Evolutionary conservation across 2,797 vertebrate genomes (phyloP).

Genomic region (Synaphobranchus kaupii): DNA sequence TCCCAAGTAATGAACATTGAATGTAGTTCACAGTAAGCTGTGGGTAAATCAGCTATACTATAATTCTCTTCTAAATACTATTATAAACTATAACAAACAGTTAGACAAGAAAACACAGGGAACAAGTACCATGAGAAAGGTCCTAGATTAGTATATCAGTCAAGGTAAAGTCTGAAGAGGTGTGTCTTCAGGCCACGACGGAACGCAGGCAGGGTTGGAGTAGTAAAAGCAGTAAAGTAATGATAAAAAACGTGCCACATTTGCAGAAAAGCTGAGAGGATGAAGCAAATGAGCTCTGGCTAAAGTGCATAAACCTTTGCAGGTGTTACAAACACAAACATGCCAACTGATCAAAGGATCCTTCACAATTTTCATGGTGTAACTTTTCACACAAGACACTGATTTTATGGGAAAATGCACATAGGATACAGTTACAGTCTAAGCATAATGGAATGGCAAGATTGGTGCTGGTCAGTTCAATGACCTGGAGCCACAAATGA

Average conservation of each 20-base stretch:
- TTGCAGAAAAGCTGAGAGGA: not conserved
- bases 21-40: too few relatives aligned
- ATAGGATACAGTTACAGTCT: not conserved
- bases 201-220: too few relatives aligned
- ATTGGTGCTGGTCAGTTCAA: not conserved
- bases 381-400: constrained; percentile 3
- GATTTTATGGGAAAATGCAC: not conserved
- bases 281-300: not conserved
- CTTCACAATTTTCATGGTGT: not conserved
- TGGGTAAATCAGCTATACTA: too few relatives aligned
- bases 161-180: too few relatives aligned
- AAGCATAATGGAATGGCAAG: not conserved
- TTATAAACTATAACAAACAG: too few relatives aligned
- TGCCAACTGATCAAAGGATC: not conserved
- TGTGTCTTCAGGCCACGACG: too few relatives aligned
- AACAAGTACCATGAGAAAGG: too few relatives aligned
- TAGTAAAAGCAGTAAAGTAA: not conserved
- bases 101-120: too few relatives aligned
- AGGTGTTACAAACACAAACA: not conserved
- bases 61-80: too few relatives aligned
- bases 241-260: not conserved
- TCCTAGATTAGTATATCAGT: too few relatives aligned
- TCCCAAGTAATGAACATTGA: too few relatives aligned
- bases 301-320: not conserved
- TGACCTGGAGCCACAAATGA: not conserved